phyloP scores from a whole-genome alignment of 2,113 vertebrate genomes.

The Panthera tigris region DNA sequence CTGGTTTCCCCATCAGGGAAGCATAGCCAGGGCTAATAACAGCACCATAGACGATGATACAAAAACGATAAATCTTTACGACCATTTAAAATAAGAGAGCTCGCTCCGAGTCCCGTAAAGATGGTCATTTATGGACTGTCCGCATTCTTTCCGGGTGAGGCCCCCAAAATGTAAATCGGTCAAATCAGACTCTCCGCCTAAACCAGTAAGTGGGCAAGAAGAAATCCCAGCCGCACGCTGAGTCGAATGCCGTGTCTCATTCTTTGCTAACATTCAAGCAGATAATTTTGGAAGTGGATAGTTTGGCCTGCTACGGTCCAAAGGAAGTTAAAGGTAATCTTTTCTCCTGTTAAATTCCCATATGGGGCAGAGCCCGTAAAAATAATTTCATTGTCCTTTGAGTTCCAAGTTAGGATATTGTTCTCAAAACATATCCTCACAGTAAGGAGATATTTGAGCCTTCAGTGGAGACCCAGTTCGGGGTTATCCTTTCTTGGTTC shows the following conservation, averaged over 20 bases:
- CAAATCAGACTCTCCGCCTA: accelerated
- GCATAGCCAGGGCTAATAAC: accelerated
- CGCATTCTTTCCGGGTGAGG: accelerated
- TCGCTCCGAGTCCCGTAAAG: accelerated
- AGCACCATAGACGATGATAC: neutral
- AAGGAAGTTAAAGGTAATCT: neutral
- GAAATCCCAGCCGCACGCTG: accelerated
- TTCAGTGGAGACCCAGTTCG: accelerated
- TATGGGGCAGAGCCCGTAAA: accelerated
- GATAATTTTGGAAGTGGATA: neutral
- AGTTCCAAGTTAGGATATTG: neutral
- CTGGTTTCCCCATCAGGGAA: too few species aligned
- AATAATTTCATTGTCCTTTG: neutral
- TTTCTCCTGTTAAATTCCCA: neutral
- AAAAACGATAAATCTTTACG: too few species aligned
- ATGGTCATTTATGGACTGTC: accelerated
- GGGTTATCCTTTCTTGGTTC: too few species aligned
- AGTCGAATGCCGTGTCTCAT: accelerated
- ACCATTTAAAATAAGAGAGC: too few species aligned
- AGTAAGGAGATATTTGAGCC: accelerated
- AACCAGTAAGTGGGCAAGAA: too few species aligned
- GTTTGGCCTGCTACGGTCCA: accelerated
- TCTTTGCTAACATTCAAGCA: too few species aligned
- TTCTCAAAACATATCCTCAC: accelerated
- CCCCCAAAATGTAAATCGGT: neutral